Percentiles rank a stretch among this genome's conserved stretches.
These are phyloP conservation scores for Neogale vison DNA, from an alignment of 2,113 vertebrate genomes.

Conservation along the genomic window DNA sequence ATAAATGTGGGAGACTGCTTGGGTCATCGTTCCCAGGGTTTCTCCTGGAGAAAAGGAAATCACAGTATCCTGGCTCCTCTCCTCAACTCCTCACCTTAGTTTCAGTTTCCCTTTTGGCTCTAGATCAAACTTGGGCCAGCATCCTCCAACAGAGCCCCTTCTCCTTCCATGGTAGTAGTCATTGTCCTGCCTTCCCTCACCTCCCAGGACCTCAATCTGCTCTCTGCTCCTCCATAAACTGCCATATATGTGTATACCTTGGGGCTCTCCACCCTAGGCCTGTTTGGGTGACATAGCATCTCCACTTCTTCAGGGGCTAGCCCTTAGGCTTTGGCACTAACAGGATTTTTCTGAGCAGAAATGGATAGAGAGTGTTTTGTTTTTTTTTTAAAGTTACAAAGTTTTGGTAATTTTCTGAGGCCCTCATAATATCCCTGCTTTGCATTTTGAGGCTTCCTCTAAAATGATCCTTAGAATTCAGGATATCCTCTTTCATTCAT, in stretches of 20 bases:
- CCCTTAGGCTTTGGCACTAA: background rate
- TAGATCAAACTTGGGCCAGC: background rate
- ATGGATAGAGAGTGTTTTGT: background rate
- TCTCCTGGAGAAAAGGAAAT: slow-evolving; percentile 39
- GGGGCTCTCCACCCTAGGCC: background rate
- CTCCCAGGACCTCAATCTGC: slow-evolving; percentile 1
- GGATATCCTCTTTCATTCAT: background rate
- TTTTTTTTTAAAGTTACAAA: background rate
- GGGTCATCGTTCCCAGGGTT: background rate
- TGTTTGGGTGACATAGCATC: background rate
- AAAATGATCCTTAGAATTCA: slow-evolving; percentile 18
- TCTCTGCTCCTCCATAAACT: slow-evolving; percentile 38
- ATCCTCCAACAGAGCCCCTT: background rate
- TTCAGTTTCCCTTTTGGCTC: slow-evolving; percentile 1
- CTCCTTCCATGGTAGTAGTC: background rate
- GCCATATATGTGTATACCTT: background rate
- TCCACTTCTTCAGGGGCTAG: background rate
- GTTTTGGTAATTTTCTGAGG: slow-evolving; percentile 5
- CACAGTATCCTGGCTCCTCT: background rate
- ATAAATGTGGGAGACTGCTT: background rate
- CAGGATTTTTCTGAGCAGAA: slow-evolving; percentile 9
- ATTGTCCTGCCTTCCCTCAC: background rate
- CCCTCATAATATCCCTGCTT: slow-evolving; percentile 11
- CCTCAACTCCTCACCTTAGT: background rate
- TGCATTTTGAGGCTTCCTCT: slow-evolving; percentile 46